Evolutionary conservation across 2,113 vertebrate genomes (phyloP).

Genomic region (Elachura formosa): DNA sequence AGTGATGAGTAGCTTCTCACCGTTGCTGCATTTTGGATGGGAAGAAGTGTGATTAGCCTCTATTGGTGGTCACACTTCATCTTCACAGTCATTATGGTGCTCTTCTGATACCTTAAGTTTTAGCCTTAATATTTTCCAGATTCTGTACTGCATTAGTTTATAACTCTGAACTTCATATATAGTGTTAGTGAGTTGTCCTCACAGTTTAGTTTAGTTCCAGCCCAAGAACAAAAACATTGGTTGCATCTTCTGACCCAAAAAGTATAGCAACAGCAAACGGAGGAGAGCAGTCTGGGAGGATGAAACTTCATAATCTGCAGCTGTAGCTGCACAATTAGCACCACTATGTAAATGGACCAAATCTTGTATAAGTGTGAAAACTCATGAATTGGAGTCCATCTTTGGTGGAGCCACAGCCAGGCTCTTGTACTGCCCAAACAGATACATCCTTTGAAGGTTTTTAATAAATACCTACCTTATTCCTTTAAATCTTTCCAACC

Average conservation of each 20-base stretch:
- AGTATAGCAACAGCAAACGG: background rate
- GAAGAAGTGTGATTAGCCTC: background rate
- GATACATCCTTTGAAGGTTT: background rate
- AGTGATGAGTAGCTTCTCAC: background rate
- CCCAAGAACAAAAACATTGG: too few relatives aligned
- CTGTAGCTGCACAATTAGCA: background rate
- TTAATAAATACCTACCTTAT: background rate
- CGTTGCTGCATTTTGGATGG: background rate
- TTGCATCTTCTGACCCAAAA: background rate
- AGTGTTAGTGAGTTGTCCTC: background rate
- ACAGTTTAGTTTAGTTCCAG: background rate
- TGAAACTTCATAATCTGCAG: background rate
- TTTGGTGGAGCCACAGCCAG: background rate
- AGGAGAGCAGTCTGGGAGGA: background rate
- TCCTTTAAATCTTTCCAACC: background rate
- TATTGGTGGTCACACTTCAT: background rate
- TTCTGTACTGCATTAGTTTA: background rate
- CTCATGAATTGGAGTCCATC: rapidly evolving
- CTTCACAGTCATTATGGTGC: background rate
- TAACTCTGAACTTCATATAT: background rate
- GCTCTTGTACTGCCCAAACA: background rate
- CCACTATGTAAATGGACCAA: background rate
- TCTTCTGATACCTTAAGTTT: background rate
- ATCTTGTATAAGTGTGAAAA: background rate
- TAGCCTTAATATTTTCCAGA: background rate